phyloP scores from a whole-genome alignment of 64 coral and sea anemone genomes.

The Stylophora pistillata region DNA sequence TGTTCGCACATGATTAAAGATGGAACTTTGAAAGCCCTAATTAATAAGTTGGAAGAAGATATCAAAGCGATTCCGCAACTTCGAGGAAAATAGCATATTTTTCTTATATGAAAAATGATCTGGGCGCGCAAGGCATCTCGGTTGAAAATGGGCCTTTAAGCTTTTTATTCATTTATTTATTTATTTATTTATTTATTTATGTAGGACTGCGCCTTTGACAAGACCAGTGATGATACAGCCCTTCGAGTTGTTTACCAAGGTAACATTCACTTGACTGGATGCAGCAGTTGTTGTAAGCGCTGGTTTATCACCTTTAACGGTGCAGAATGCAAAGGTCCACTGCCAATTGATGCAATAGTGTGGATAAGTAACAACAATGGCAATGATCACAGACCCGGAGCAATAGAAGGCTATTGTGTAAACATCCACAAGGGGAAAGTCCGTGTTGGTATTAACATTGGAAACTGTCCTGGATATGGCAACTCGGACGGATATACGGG shows the following conservation, averaged over 20 bases:
- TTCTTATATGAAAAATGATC: no score
- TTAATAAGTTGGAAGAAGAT: no score
- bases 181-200: background rate
- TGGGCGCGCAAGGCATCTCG: no score
- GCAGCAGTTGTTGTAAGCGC: slow-evolving; percentile 7
- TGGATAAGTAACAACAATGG: background rate
- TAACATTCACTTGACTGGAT: background rate
- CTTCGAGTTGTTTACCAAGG: slow-evolving; percentile 23
- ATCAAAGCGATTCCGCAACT: no score
- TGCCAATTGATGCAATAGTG: background rate
- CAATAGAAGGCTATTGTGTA: slow-evolving; percentile 18
- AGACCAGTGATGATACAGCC: background rate
- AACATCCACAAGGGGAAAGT: slow-evolving; percentile 33
- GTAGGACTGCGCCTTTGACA: slow-evolving; percentile 1
- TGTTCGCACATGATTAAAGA: no score
- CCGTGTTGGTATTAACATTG: slow-evolving; percentile 30
- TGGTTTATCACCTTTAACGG: slow-evolving; percentile 30
- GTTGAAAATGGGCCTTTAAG: no score
- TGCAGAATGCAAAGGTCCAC: slow-evolving; percentile 8
- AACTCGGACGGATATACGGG: background rate
- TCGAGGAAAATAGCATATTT: no score
- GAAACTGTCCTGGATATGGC: background rate
- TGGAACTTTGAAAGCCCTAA: no score
- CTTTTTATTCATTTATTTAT: no score
- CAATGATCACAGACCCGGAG: background rate